Percentiles rank a stretch among this genome's conserved stretches.
phyloP scores from a whole-genome alignment of 2,113 vertebrate genomes.

The Syngnathus typhle region DNA sequence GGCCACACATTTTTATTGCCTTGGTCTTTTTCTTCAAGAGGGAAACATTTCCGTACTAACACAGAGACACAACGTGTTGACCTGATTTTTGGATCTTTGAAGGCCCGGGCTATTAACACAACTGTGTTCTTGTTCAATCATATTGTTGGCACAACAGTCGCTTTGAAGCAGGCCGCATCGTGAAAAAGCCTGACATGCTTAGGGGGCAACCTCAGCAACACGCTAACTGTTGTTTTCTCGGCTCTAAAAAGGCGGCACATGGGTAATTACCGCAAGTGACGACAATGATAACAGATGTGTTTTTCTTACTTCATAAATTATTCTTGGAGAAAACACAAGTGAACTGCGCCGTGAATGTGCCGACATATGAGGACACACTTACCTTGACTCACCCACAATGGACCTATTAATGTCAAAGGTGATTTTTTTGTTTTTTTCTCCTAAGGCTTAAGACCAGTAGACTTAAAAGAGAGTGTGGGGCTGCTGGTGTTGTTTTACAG shows the following conservation, averaged over 20 bases:
- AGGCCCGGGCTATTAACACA: slow-evolving; percentile 38
- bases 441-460: slow-evolving; percentile 46
- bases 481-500: slow-evolving; percentile 55
- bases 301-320: slow-evolving; percentile 68
- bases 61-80: slow-evolving; percentile 48
- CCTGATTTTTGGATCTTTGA: slow-evolving; percentile 42
- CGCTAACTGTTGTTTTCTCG: slow-evolving; percentile 60
- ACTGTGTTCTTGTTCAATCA: slow-evolving; percentile 54
- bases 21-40: not conserved
- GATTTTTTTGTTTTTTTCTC: slow-evolving; percentile 41
- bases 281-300: slow-evolving; percentile 68
- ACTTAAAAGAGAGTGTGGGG: slow-evolving; percentile 36
- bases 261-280: slow-evolving; percentile 65
- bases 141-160: slow-evolving; percentile 53
- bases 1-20: slow-evolving; percentile 15
- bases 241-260: slow-evolving; percentile 50
- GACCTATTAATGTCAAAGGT: slow-evolving; percentile 63
- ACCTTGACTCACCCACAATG: slow-evolving; percentile 47
- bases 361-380: slow-evolving; percentile 45
- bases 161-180: slow-evolving; percentile 49
- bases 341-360: slow-evolving; percentile 2
- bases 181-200: slow-evolving; percentile 35
- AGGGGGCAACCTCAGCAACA: slow-evolving; percentile 48
- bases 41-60: slow-evolving; percentile 11
- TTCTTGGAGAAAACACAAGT: slow-evolving; percentile 54